These are phyloP conservation scores for Berghia stephanieae DNA, from an alignment of 1,140 invertebrate genomes.

Conservation along the genomic window DNA sequence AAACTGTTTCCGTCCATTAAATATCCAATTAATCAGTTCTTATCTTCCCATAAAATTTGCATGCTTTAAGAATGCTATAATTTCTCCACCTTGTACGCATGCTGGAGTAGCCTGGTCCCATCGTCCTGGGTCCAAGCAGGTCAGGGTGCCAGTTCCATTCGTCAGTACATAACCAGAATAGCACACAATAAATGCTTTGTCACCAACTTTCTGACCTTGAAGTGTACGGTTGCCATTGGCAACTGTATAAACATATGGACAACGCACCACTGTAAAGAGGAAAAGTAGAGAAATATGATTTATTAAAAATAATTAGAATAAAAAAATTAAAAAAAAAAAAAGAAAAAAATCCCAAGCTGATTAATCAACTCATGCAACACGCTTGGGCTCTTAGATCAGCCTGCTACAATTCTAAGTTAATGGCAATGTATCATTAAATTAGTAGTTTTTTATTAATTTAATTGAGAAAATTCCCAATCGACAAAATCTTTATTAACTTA, in stretches of 20 bases:
- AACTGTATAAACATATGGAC: slow-evolving; percentile 37
- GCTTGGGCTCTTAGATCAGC: neutral
- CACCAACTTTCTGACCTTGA: slow-evolving; percentile 35
- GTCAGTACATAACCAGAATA: slow-evolving; percentile 26
- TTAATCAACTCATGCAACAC: neutral
- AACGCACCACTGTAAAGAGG: slow-evolving; percentile 48
- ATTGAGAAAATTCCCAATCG: no score
- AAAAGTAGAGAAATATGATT: slow-evolving; percentile 1
- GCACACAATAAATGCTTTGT: slow-evolving; percentile 41
- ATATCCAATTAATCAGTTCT: neutral
- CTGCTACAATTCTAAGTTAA: neutral
- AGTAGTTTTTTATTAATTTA: neutral
- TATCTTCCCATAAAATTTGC: neutral
- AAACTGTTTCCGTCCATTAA: neutral
- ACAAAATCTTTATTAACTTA: no score
- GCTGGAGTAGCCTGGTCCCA: slow-evolving; percentile 38
- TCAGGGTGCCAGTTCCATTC: slow-evolving; percentile 4
- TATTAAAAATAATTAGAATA: neutral
- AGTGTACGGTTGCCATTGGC: slow-evolving; percentile 45
- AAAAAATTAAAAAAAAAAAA: neutral
- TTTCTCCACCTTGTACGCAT: slow-evolving; percentile 34
- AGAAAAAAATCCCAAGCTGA: neutral
- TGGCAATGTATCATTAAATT: neutral
- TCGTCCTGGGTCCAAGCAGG: slow-evolving; percentile 38
- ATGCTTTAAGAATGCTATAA: neutral